Percentiles rank a stretch among this genome's conserved stretches.
phyloP scores from a whole-genome alignment of 2,113 vertebrate species.

The Sceloporus tristichus region DNA sequence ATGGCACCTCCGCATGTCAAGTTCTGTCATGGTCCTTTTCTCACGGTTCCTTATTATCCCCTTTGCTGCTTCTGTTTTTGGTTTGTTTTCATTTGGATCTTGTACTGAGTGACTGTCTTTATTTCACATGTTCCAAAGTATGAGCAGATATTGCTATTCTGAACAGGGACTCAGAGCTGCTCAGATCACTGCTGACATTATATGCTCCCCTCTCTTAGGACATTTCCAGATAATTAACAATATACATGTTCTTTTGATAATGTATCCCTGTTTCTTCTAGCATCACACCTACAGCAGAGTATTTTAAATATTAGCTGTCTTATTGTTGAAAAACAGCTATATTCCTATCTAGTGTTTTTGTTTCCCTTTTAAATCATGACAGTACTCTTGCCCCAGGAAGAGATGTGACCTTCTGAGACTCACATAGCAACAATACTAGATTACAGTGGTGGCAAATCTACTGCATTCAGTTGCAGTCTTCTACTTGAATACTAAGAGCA shows the following conservation, averaged over 20 bases:
- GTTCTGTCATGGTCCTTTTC: not conserved
- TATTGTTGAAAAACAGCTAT: not conserved
- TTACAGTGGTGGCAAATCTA: too few species aligned
- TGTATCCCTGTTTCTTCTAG: not conserved
- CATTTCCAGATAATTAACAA: not conserved
- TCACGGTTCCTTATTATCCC: not conserved
- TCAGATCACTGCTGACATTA: not conserved
- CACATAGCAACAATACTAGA: too few species aligned
- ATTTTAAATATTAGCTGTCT: not conserved
- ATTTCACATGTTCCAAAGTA: not conserved
- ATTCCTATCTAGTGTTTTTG: slow-evolving; percentile 12
- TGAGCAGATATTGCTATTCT: not conserved
- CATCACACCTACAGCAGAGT: not conserved
- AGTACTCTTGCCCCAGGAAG: not conserved
- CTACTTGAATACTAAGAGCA: too few species aligned
- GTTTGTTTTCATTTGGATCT: slow-evolving; percentile 8
- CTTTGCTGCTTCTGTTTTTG: not conserved
- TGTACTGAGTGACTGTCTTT: too few species aligned
- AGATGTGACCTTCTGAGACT: not conserved
- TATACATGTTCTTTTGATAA: not conserved
- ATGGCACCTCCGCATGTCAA: not conserved
- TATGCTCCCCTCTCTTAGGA: not conserved
- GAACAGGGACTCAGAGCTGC: not conserved
- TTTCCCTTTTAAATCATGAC: not conserved
- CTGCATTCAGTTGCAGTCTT: too few species aligned